phyloP scores from a whole-genome alignment of 2,113 vertebrate genomes.

The Hystrix brachyura region DNA sequence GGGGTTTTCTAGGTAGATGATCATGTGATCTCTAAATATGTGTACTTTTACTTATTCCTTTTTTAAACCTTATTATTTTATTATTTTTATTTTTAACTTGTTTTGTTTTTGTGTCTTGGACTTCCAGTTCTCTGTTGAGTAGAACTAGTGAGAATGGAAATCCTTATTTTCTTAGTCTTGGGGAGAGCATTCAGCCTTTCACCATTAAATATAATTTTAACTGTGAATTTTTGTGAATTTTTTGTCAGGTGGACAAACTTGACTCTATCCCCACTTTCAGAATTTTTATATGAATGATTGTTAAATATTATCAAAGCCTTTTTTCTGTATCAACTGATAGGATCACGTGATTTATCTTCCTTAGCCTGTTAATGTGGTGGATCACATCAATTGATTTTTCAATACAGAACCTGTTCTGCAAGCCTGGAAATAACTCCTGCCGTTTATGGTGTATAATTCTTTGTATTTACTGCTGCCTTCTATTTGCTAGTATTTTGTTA shows the following conservation, averaged over 20 bases:
- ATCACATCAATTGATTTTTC: not conserved
- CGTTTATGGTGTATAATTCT: not conserved
- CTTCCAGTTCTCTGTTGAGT: not conserved
- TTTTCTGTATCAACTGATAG: not conserved
- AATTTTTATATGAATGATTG: not conserved
- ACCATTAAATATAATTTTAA: not conserved
- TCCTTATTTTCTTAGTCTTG: not conserved
- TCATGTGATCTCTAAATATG: not conserved
- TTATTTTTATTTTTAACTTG: not conserved
- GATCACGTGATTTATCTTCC: not conserved
- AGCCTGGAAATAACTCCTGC: not conserved
- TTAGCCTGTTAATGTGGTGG: not conserved
- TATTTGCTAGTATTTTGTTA: not conserved
- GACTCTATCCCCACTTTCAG: not conserved
- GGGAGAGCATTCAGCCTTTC: not conserved
- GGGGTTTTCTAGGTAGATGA: not conserved
- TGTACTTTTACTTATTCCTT: not conserved
- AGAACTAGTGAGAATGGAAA: not conserved
- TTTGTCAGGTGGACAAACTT: not conserved
- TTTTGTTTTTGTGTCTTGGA: not conserved
- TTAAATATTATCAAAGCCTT: not conserved
- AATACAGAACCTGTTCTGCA: not conserved
- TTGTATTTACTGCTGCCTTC: not conserved
- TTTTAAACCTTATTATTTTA: not conserved
- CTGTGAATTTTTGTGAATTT: not conserved